A percentile compares a stretch with the other conserved stretches of the same genome.
phyloP scores from a whole-genome alignment of 2,113 vertebrate species.

The Toxotes jaculatrix region DNA sequence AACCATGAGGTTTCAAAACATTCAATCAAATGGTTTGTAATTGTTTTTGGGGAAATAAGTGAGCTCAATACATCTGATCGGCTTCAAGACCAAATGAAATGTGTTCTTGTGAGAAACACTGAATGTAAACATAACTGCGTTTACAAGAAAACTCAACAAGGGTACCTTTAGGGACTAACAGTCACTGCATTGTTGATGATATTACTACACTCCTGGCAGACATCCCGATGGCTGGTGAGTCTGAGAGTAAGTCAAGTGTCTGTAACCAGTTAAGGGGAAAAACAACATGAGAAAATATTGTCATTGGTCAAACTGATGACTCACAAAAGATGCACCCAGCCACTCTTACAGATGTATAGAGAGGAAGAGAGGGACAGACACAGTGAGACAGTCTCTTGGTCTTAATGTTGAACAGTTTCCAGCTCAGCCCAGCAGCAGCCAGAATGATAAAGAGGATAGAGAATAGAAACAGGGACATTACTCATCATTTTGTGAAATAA shows the following conservation, averaged over 20 bases:
- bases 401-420: conserved; percentile 29
- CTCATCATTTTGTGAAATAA: conserved; percentile 34
- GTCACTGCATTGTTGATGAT: neutral
- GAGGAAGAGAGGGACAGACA: neutral
- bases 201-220: conserved; percentile 4
- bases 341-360: conserved; percentile 12
- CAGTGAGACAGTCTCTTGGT: conserved; percentile 21
- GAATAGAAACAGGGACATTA: conserved; percentile 41
- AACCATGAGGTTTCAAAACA: neutral
- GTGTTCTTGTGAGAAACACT: neutral
- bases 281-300: conserved; percentile 2
- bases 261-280: conserved; percentile 35
- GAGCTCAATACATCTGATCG: neutral
- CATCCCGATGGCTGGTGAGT: neutral
- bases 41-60: neutral
- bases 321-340: conserved; percentile 40
- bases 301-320: conserved; percentile 46
- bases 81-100: neutral
- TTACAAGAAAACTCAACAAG: neutral
- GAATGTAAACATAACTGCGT: conserved; percentile 1
- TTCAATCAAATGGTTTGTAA: neutral
- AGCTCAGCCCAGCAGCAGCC: conserved; percentile 33
- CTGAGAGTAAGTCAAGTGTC: neutral
- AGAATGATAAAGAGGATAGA: conserved; percentile 32
- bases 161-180: neutral